A percentile compares a stretch with the other conserved stretches of the same genome.
phyloP scores from a whole-genome alignment of 2,888 invertebrate genomes.

The Agrochola lota region DNA sequence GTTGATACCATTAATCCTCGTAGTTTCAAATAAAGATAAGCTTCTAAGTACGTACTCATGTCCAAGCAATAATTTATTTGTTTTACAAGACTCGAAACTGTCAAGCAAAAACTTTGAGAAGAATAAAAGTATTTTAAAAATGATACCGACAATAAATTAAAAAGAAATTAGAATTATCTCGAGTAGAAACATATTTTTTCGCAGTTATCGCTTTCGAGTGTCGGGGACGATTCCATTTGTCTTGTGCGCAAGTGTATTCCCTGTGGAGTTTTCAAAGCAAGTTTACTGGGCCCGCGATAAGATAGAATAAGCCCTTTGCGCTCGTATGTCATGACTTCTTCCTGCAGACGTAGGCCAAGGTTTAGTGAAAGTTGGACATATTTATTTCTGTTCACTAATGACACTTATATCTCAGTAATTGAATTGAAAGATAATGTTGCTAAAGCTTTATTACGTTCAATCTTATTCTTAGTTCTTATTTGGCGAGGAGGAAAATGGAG shows the following conservation, averaged over 20 bases:
- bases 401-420: conserved; percentile 44
- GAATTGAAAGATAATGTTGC: conserved; percentile 24
- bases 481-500: neutral
- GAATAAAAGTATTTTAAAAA: conserved; percentile 33
- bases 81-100: conserved; percentile 21
- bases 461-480: conserved; percentile 1
- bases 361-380: conserved; percentile 64
- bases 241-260: conserved; percentile 83
- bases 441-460: conserved; percentile 21
- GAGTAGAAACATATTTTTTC: conserved; percentile 71
- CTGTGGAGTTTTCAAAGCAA: conserved; percentile 83
- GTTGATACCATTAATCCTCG: conserved; percentile 2
- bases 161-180: conserved; percentile 67
- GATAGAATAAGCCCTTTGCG: conserved; percentile 85
- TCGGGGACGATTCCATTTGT: conserved; percentile 82
- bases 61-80: conserved; percentile 40
- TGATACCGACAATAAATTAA: conserved; percentile 57
- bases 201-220: conserved; percentile 77
- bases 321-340: conserved; percentile 82
- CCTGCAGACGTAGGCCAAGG: conserved; percentile 71
- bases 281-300: conserved; percentile 84
- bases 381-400: conserved; percentile 57
- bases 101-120: conserved; percentile 18
- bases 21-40: conserved; percentile 30
- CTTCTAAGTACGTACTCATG: conserved; percentile 8